A percentile compares a stretch with the other conserved stretches of the same genome.
phyloP scores from a whole-genome alignment of 2,797 vertebrate species.

The Lagocephalus sceleratus region DNA sequence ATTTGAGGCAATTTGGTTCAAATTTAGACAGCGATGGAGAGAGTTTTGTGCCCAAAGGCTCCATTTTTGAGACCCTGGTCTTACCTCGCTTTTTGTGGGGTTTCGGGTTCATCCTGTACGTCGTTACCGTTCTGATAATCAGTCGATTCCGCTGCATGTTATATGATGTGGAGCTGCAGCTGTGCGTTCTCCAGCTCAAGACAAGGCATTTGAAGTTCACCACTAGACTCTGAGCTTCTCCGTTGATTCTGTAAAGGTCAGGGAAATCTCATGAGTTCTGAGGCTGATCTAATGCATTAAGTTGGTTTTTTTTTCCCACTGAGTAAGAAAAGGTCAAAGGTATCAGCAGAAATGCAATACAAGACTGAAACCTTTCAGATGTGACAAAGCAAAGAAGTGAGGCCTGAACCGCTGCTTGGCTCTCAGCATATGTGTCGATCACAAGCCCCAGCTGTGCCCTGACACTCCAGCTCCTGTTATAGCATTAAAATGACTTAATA shows the following conservation, averaged over 20 bases:
- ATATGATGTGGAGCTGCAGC: constrained; percentile 19
- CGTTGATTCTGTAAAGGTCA: constrained; percentile 63
- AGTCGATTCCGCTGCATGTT: background rate
- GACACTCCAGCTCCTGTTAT: no score
- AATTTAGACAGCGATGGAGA: no score
- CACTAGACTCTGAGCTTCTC: constrained; percentile 25
- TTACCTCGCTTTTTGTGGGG: no score
- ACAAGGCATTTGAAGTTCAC: constrained; percentile 43
- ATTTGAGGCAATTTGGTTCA: constrained; percentile 8
- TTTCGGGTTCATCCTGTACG: no score
- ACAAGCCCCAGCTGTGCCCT: background rate
- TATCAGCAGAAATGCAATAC: constrained; percentile 43
- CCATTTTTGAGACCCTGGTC: no score
- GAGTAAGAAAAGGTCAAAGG: constrained; percentile 56
- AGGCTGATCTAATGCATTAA: constrained; percentile 37
- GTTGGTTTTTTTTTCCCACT: constrained; percentile 17
- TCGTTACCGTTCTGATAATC: background rate
- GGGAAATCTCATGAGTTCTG: constrained; percentile 42
- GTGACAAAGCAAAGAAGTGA: constrained; percentile 38
- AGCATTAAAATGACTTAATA: no score
- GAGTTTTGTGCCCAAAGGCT: background rate
- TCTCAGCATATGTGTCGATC: constrained; percentile 1
- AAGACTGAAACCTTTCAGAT: constrained; percentile 53
- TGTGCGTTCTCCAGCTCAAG: constrained; percentile 24
- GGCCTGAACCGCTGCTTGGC: constrained; percentile 20